phyloP scores from a whole-genome alignment of 2,113 vertebrate species.

The Pterophyllum scalare region DNA sequence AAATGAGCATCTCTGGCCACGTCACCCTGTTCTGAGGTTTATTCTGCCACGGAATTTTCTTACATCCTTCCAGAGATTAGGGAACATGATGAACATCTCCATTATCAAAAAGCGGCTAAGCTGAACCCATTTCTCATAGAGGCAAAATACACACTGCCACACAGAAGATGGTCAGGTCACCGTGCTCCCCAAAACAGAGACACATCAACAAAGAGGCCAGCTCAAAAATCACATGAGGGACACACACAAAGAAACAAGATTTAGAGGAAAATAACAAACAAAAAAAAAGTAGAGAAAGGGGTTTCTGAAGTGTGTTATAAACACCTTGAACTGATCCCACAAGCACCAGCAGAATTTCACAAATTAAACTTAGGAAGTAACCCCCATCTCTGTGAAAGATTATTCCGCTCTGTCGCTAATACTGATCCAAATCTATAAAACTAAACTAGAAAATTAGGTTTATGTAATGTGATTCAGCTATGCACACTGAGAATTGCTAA shows the following conservation, averaged over 20 bases:
- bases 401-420: not conserved
- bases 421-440: slow-evolving; percentile 8
- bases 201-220: not conserved
- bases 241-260: not conserved
- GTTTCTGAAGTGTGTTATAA: not conserved
- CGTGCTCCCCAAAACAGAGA: not conserved
- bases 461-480: slow-evolving; percentile 7
- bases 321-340: not conserved
- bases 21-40: not conserved
- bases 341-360: not conserved
- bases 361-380: slow-evolving; percentile 1
- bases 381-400: not conserved
- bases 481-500: not conserved
- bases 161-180: not conserved
- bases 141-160: not conserved
- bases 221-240: not conserved
- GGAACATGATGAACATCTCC: not conserved
- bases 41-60: not conserved
- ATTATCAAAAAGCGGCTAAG: not conserved
- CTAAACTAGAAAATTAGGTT: slow-evolving; percentile 21
- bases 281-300: not conserved
- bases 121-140: not conserved
- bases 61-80: not conserved
- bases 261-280: not conserved
- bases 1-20: not conserved